Conservation (phyloP, 1,140 invertebrate genomes). For the Plectus sambesii region DNA sequence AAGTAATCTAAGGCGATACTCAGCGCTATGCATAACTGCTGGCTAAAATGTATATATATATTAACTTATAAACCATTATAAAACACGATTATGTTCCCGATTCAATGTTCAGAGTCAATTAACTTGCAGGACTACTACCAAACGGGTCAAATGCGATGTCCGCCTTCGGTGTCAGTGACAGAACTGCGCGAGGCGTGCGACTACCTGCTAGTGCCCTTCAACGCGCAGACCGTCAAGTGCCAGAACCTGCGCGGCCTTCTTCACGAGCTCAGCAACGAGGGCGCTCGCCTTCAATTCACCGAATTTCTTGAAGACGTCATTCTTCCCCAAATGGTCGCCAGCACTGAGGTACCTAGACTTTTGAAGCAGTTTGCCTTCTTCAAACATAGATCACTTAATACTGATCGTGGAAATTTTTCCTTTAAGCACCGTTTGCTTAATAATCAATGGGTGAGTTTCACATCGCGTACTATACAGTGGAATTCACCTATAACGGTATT, state of each 20-base stretch:
- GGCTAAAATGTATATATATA: background rate
- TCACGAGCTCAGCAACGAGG: constrained; percentile 96
- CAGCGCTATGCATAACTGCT: too few species aligned
- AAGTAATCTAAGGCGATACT: too few species aligned
- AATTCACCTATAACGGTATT: too few species aligned
- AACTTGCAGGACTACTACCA: constrained; percentile 79
- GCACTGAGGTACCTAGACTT: constrained; percentile 70
- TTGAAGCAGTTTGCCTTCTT: constrained; percentile 6
- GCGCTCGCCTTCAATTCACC: constrained; percentile 89
- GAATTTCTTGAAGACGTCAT: constrained; percentile 87
- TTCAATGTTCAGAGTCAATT: too few species aligned
- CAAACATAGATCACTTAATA: background rate
- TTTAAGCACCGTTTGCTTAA: too few species aligned
- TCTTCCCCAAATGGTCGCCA: constrained; percentile 86
- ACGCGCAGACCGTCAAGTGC: constrained; percentile 85
- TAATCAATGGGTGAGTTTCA: too few species aligned
- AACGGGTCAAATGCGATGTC: constrained; percentile 72
- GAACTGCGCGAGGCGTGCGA: constrained; percentile 96
- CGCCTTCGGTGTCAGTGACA: constrained; percentile 69
- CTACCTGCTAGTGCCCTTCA: constrained; percentile 93
- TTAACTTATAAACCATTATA: constrained; percentile 6
- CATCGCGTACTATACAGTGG: too few species aligned
- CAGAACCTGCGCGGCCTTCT: constrained; percentile 82
- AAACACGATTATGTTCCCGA: constrained; percentile 6
- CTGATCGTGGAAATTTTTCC: background rate